Evolutionary conservation across 2,888 invertebrate genomes (phyloP), one percentile per base, ranked within the genome.

Genomic region (Eupithecia vulgata): DNA sequence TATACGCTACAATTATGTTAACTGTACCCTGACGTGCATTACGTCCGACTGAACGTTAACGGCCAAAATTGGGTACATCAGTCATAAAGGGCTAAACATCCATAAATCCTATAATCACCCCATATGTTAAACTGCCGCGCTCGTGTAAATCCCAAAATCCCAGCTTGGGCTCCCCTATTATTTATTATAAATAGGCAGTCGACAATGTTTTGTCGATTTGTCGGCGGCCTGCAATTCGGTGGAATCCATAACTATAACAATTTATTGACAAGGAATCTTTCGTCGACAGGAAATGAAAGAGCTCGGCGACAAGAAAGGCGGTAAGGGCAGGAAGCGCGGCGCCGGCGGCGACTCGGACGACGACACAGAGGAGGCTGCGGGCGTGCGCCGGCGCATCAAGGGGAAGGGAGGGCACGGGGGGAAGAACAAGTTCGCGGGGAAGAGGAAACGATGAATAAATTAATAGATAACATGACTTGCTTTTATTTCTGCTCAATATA

Each of bases 311-410:
- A 96, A 96, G 81, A 96, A 95, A 85, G 95, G 93, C 12, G 87
- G 91, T 1, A 96, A 95, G 80, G 95, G 95, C 78, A 95, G 90
- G 81, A 95, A 95, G 34, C 92, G 92, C 21, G 92, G 89, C 78
- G 89, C 85, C 21, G 92, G 89, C 78, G 89, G 84, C 0, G 95
- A 95, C 74, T 96, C 96, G 4, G 96, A 96, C 75, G 97, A 97
- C 87, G 98, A 98, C 87, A 97, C 97, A 0, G 98, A 98, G 88
- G 96, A 96, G 81, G 97, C 97, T 52, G 90, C 95, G 0, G 98
- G 98, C 5, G 96, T 98, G 64, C 95, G 98, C 73, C 96, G 97
- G 83, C 95, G 98, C 61, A 94, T 98, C 81, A 96, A 97, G 86
- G 95, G 95, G 64, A 90, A 89, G 66, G 75, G 75, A 13, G 86